Evolutionary conservation across 2,113 vertebrate species (phyloP).

Genomic region (Pipra filicauda): DNA sequence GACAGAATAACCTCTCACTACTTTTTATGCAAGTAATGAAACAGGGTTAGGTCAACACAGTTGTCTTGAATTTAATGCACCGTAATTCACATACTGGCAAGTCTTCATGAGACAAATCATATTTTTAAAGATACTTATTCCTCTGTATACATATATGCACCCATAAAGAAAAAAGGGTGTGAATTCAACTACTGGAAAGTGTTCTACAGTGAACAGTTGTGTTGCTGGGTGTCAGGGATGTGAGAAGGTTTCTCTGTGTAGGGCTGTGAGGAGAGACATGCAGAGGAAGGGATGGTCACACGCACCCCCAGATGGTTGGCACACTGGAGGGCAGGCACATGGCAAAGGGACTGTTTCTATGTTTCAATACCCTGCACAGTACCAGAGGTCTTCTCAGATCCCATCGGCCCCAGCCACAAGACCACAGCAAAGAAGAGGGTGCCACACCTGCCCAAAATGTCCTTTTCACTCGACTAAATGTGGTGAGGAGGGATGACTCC

Average conservation of each 20-base stretch:
- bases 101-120: conserved; percentile 36
- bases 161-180: not conserved
- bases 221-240: not conserved
- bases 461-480: too few species aligned
- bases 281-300: not conserved
- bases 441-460: not conserved
- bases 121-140: conserved; percentile 52
- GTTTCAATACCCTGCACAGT: not conserved
- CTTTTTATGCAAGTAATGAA: conserved; percentile 26
- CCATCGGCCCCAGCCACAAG: not conserved
- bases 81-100: conserved; percentile 52
- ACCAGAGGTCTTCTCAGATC: not conserved
- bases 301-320: not conserved
- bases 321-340: not conserved
- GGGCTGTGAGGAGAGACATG: not conserved
- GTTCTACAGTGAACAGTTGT: not conserved
- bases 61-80: conserved; percentile 57
- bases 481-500: not conserved
- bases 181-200: not conserved
- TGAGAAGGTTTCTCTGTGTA: not conserved
- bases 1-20: conserved; percentile 32
- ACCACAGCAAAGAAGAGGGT: not conserved
- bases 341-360: not conserved
- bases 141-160: conserved; percentile 25
- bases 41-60: conserved; percentile 44